A percentile compares a stretch with the other conserved stretches of the same genome.
phyloP scores from a whole-genome alignment of 2,113 vertebrate species.

The Peromyscus maniculatus region DNA sequence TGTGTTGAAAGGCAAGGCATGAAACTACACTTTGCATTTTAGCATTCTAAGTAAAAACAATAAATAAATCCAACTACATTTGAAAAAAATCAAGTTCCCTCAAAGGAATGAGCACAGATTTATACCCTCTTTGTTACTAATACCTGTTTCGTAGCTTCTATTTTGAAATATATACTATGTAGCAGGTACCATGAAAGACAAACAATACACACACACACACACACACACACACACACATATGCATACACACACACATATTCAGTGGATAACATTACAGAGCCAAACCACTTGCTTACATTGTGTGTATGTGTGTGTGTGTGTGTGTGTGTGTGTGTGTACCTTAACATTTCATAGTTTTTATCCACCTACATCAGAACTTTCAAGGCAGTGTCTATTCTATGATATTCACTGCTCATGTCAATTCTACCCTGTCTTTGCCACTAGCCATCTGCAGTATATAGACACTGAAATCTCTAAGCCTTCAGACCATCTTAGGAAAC shows the following conservation, averaged over 20 bases:
- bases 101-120: not conserved
- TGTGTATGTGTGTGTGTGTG: not conserved
- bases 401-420: not conserved
- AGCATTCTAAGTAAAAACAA: not conserved
- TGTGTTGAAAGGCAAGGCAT: slow-evolving; percentile 42
- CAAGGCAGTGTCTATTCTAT: not conserved
- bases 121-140: not conserved
- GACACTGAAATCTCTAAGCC: not conserved
- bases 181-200: not conserved
- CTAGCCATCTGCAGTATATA: not conserved
- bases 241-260: accelerated
- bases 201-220: no score
- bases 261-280: not conserved
- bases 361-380: not conserved
- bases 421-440: not conserved
- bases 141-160: not conserved
- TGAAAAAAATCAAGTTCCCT: not conserved
- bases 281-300: not conserved
- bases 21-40: slow-evolving; percentile 50
- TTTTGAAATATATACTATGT: not conserved
- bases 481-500: not conserved
- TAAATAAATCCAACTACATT: not conserved
- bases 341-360: not conserved
- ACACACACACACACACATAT: not conserved
- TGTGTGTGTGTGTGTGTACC: not conserved